These are phyloP conservation scores for Osmerus eperlanus DNA, from an alignment of 2,113 vertebrate genomes.

Conservation along the genomic window DNA sequence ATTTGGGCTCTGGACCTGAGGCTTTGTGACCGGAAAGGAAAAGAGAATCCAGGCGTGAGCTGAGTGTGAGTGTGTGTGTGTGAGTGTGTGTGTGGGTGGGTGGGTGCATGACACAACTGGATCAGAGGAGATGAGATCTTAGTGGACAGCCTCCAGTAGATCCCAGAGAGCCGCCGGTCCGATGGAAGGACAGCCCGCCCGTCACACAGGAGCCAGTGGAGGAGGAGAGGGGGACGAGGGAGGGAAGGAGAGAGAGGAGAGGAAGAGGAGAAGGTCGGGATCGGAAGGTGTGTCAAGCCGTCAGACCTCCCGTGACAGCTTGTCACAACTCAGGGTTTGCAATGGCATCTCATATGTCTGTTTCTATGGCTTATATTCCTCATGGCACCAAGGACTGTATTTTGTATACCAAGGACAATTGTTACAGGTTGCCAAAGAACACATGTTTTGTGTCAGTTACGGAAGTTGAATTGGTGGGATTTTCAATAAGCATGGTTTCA, in stretches of 20 bases:
- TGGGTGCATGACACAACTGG: conserved; percentile 9
- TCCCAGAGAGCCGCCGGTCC: not conserved
- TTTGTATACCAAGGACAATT: not conserved
- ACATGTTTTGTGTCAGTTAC: no score
- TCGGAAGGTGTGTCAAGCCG: conserved; percentile 16
- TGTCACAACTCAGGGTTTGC: conserved; percentile 34
- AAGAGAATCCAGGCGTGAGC: not conserved
- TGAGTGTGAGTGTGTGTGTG: not conserved
- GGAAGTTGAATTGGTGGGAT: no score
- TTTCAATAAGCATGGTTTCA: no score
- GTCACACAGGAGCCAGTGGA: conserved; percentile 42
- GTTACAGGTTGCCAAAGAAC: no score
- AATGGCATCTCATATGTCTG: conserved; percentile 43
- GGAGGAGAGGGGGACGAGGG: conserved; percentile 9
- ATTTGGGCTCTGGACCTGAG: not conserved
- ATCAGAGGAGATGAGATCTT: conserved; percentile 47
- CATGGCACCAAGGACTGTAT: not conserved
- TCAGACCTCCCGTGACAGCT: conserved; percentile 24
- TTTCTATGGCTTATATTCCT: not conserved
- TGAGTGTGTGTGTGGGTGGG: no score
- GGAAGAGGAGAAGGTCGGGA: no score
- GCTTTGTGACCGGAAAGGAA: not conserved
- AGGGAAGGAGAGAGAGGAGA: conserved; percentile 7
- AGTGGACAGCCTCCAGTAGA: conserved; percentile 35
- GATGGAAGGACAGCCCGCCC: conserved; percentile 49